Evolutionary conservation across 1,140 invertebrate genomes (phyloP), one percentile per base, ranked within the genome.

Genomic region (Tachypleus tridentatus): DNA sequence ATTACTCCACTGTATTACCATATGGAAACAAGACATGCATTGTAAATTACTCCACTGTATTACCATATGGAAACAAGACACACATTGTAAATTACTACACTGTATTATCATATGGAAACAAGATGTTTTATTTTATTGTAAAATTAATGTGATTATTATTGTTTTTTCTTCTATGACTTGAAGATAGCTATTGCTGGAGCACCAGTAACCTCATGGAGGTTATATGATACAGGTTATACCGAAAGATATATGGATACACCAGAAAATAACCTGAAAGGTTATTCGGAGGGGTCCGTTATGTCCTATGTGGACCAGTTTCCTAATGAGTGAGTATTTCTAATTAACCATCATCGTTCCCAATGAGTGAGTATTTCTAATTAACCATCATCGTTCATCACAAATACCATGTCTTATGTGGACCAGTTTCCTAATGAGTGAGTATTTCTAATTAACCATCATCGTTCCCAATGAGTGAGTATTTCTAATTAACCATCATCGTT

Each of bases 171-270:
- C 29, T 29, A 29, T 29, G 29, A 29, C 29, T 29, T 29, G 0
- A 59, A 71, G 61, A 58, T 72, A 56, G 67, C 70, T 29, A 89
- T 97, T 66, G 93, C 95, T 61, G 97, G 96, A 52, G 96, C 96
- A 8, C 96, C 97, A 0, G 97, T 99, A 0, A 95, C 93, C 9
- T 90, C 89, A 69, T 99, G 97, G 97, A 84, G 86, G 66, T 83
- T 95, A 58, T 97, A 93, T 77, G 89, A 92, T 72, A 97, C 94
- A 3, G 95, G 93, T 10, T 99, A 99, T 78, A 99, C 97, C 47
- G 93, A 95, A 78, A 81, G 96, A 54, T 99, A 98, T 77, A 95
- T 99, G 93, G 93, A 92, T 74, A 74, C 91, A 63, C 96, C 97
- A 0, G 82, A 87, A 50, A 80, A 83, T 63, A 93, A 95, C 79